Base-by-base conservation (phyloP, 2,113 vertebrate genomes). In the Onychorhynchus coronatus region DNA sequence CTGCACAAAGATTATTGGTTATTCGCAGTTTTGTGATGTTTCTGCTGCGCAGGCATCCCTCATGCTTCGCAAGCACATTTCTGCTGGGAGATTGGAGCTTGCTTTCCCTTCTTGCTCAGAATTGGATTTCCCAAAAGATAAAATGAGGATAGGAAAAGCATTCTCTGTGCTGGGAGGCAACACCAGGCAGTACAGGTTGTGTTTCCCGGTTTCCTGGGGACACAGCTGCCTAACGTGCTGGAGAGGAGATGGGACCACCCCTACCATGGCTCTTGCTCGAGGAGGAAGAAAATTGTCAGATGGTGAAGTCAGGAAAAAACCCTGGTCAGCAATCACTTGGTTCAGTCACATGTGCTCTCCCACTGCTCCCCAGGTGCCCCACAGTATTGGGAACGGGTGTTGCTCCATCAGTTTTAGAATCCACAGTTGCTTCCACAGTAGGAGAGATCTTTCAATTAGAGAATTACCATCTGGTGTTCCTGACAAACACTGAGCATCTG, bases 381-480 rank as follows among this genome's bases (percentile, higher is more conserved):
- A 15, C 30, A 2, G 15, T 46, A 19, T 2, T 44, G 66, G 81
- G 71, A 87, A 58, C 1, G 3, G 37, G 39, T 63, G 35, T 70
- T 68, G 49, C 62, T 79, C 49, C 67, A 68, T 53, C 80, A 42
- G n/a, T 79, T 88, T 68, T 30, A 79, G 87, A 72, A 53, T 58
- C 87, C 46, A 61, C 84, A 92, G 12, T 62, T 79, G 70, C 78
- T 87, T 62, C 85, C 81, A 22, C 86, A 63, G 77, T 68, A 75
- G 85, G 89, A 76, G 58, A 91, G 77, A 42, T 61, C 56, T 85
- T 83, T 85, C 63, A 85, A 59, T 89, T 80, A 82, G 37, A 95
- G 89, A 88, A 55, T 68, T 67, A 28, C 89, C 93, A 88, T 96
- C 94, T 95, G 77, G 91, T 0, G 0, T 80, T 88, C 85, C 66